phyloP scores from a whole-genome alignment of 1,140 invertebrate genomes.

The Nasonia giraulti region DNA sequence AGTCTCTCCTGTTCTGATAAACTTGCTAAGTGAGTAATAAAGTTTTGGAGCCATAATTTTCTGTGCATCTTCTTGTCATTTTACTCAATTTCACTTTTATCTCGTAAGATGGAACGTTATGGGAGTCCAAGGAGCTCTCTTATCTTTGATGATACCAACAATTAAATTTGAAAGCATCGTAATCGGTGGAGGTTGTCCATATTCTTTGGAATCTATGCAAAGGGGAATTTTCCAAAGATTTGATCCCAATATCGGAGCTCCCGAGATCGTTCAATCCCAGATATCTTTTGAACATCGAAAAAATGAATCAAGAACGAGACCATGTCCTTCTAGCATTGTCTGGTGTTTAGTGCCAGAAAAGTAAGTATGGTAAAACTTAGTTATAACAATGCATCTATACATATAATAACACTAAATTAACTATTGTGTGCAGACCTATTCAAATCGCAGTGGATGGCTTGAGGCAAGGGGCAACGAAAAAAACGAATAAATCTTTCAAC shows the following conservation, averaged over 20 bases:
- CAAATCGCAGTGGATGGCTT: slow-evolving; percentile 88
- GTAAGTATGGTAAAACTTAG: slow-evolving; percentile 55
- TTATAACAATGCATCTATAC: background rate
- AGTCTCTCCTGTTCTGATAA: slow-evolving; percentile 97
- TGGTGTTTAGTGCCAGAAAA: slow-evolving; percentile 75
- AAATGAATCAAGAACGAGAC: slow-evolving; percentile 65
- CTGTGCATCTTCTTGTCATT: background rate
- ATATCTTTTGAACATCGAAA: slow-evolving; percentile 72
- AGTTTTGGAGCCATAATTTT: background rate
- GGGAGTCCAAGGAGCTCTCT: slow-evolving; percentile 87
- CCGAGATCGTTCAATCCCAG: slow-evolving; percentile 65
- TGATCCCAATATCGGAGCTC: slow-evolving; percentile 58
- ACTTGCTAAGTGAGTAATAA: slow-evolving; percentile 76
- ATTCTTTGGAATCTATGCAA: slow-evolving; percentile 77
- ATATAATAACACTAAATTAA: background rate
- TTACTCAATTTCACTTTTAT: slow-evolving; percentile 25
- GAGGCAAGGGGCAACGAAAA: slow-evolving; percentile 88
- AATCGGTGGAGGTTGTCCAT: slow-evolving; percentile 82
- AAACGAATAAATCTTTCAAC: slow-evolving; percentile 78
- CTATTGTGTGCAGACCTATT: slow-evolving; percentile 70
- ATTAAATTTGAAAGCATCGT: slow-evolving; percentile 84
- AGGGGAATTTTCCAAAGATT: slow-evolving; percentile 79
- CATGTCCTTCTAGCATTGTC: slow-evolving; percentile 78
- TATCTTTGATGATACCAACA: slow-evolving; percentile 82
- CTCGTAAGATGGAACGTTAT: slow-evolving; percentile 85